phyloP scores from a whole-genome alignment of 1,140 invertebrate species.

The Conopomorpha cramerella region DNA sequence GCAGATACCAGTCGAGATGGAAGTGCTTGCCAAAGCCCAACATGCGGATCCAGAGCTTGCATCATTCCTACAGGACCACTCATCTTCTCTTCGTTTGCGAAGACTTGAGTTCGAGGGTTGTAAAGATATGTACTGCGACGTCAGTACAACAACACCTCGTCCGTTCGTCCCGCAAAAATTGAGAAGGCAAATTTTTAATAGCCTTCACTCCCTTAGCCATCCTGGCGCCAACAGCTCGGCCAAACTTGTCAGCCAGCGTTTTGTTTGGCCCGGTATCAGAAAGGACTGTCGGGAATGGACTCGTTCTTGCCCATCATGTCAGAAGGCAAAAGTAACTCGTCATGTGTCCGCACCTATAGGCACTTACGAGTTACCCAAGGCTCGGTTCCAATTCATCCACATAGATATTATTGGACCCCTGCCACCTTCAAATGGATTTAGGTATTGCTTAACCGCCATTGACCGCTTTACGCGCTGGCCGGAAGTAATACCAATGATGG shows the following conservation, averaged over 20 bases:
- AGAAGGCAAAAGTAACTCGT: too few species aligned
- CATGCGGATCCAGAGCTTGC: too few species aligned
- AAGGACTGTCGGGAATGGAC: constrained; percentile 12
- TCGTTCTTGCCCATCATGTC: too few species aligned
- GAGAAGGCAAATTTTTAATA: background rate
- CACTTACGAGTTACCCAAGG: too few species aligned
- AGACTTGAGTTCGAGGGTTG: too few species aligned
- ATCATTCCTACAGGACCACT: too few species aligned
- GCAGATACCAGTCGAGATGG: too few species aligned
- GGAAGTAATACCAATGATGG: constrained; percentile 33
- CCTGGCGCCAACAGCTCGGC: constrained; percentile 8
- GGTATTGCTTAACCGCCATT: too few species aligned
- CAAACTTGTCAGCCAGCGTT: too few species aligned
- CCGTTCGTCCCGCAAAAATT: background rate
- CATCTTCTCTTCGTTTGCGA: too few species aligned
- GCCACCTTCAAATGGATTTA: constrained; percentile 4
- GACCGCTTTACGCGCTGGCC: constrained; percentile 44
- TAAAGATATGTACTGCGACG: background rate
- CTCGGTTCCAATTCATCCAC: background rate
- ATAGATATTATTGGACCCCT: too few species aligned
- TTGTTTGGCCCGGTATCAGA: constrained; percentile 17
- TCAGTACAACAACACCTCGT: background rate
- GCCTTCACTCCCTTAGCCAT: constrained; percentile 13
- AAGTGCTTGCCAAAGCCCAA: background rate
- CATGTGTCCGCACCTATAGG: constrained; percentile 9